phyloP scores from a whole-genome alignment of 2,888 invertebrate species.

The Netelia virgata region DNA sequence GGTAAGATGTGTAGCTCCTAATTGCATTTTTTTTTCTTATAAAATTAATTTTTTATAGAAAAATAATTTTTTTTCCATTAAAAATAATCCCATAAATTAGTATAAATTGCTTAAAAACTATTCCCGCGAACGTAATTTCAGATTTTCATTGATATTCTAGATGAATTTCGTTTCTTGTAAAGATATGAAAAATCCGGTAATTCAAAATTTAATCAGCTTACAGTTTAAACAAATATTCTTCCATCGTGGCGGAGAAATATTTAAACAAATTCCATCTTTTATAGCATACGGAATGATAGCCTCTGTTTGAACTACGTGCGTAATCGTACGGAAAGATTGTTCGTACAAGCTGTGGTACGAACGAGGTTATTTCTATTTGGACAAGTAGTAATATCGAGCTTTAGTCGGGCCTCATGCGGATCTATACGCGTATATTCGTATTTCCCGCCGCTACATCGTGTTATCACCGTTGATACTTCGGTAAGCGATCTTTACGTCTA shows the following conservation, averaged over 20 bases:
- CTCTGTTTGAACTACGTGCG: slow-evolving; percentile 47
- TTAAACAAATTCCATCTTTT: background rate
- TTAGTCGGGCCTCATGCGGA: slow-evolving; percentile 72
- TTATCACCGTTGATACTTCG: slow-evolving; percentile 56
- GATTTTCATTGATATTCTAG: background rate
- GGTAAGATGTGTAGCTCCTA: too few relatives aligned
- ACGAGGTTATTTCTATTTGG: slow-evolving; percentile 78
- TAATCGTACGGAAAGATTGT: slow-evolving; percentile 67
- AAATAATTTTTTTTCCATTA: too few relatives aligned
- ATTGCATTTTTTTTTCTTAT: too few relatives aligned
- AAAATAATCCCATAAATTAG: too few relatives aligned
- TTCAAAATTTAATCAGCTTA: too few relatives aligned
- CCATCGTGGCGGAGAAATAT: background rate
- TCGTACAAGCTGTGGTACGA: slow-evolving; percentile 50
- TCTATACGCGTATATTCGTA: slow-evolving; percentile 28
- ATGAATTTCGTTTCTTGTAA: too few relatives aligned
- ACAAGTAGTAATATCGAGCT: slow-evolving; percentile 81
- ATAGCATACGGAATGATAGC: slow-evolving; percentile 39
- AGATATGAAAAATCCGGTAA: too few relatives aligned
- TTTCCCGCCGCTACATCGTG: slow-evolving; percentile 32
- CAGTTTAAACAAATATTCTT: background rate
- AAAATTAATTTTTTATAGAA: too few relatives aligned
- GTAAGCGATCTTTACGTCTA: slow-evolving; percentile 51
- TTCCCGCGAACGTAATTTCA: too few relatives aligned
- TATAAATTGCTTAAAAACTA: too few relatives aligned